A percentile compares a stretch with the other conserved stretches of the same genome.
Conservation (phyloP, 2,797 vertebrate species). For the Orestias chungarensis region DNA sequence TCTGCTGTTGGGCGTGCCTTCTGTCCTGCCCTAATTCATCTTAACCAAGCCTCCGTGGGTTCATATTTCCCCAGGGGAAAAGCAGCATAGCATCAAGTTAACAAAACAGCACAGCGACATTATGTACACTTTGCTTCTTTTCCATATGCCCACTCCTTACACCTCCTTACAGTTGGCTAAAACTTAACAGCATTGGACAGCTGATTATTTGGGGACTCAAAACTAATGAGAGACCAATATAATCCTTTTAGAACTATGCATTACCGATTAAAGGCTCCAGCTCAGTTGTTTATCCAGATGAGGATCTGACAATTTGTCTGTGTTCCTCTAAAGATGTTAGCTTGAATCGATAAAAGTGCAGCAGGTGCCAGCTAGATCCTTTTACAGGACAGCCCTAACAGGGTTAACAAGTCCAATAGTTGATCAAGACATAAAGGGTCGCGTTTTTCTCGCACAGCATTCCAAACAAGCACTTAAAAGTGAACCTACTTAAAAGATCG, state of each 20-base stretch:
- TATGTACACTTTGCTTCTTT: constrained; percentile 34
- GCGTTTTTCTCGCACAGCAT: constrained; percentile 41
- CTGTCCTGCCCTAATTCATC: constrained; percentile 79
- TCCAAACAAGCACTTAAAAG: constrained; percentile 48
- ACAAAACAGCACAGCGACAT: constrained; percentile 39
- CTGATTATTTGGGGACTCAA: constrained; percentile 48
- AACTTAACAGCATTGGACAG: constrained; percentile 58
- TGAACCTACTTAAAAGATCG: constrained; percentile 36
- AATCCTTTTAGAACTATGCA: constrained; percentile 63
- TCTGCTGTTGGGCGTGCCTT: constrained; percentile 68
- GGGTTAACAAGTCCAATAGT: constrained; percentile 51
- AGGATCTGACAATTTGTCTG: constrained; percentile 76
- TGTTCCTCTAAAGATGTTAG: constrained; percentile 73
- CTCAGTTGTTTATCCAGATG: constrained; percentile 61
- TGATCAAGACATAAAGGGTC: constrained; percentile 44
- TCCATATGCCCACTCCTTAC: constrained; percentile 32
- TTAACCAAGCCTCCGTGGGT: constrained; percentile 60
- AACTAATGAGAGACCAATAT: constrained; percentile 63
- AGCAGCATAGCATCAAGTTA: constrained; percentile 44
- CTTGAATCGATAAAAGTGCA: constrained; percentile 69
- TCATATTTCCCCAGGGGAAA: constrained; percentile 50
- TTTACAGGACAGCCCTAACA: constrained; percentile 41
- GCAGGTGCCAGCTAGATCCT: constrained; percentile 58
- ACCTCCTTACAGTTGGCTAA: constrained; percentile 23
- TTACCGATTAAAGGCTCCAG: constrained; percentile 73